These are phyloP conservation scores for Tetropium fuscum DNA, from an alignment of 2,888 invertebrate species.

Conservation along the genomic window DNA sequence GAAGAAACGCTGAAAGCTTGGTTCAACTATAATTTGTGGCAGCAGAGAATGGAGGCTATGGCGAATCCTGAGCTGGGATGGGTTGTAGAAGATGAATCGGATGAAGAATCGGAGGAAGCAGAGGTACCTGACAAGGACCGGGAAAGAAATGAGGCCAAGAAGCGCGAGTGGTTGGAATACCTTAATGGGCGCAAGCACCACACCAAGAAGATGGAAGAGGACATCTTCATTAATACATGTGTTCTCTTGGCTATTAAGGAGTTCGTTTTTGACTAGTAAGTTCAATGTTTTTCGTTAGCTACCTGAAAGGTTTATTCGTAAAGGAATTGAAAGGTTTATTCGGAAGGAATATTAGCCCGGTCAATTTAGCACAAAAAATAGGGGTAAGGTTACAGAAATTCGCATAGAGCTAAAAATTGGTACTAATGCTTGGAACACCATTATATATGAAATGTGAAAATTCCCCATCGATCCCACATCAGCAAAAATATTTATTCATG, in stretches of 20 bases:
- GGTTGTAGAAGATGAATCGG: conserved; percentile 34
- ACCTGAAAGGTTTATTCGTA: too few species aligned
- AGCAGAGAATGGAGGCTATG: conserved; percentile 55
- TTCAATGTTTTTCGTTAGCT: conserved; percentile 7
- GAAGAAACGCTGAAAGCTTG: conserved; percentile 42
- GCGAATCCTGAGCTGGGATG: conserved; percentile 55
- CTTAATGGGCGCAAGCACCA: conserved; percentile 37
- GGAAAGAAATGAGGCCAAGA: conserved; percentile 5
- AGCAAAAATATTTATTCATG: too few species aligned
- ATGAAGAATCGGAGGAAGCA: conserved; percentile 7
- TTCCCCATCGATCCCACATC: too few species aligned
- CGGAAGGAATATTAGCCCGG: not conserved
- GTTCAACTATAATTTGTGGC: conserved; percentile 56
- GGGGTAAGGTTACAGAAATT: too few species aligned
- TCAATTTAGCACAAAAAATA: too few species aligned
- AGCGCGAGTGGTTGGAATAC: conserved; percentile 39
- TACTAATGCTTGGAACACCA: too few species aligned
- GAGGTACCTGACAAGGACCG: too few species aligned
- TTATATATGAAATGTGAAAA: too few species aligned
- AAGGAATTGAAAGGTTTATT: too few species aligned
- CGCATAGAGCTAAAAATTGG: too few species aligned
- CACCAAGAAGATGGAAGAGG: conserved; percentile 42
- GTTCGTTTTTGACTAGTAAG: conserved; percentile 63
- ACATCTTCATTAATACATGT: conserved; percentile 55
- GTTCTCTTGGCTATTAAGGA: conserved; percentile 60